Base-by-base conservation (phyloP, 2,888 invertebrate genomes). In the Strigamia crassipes region DNA sequence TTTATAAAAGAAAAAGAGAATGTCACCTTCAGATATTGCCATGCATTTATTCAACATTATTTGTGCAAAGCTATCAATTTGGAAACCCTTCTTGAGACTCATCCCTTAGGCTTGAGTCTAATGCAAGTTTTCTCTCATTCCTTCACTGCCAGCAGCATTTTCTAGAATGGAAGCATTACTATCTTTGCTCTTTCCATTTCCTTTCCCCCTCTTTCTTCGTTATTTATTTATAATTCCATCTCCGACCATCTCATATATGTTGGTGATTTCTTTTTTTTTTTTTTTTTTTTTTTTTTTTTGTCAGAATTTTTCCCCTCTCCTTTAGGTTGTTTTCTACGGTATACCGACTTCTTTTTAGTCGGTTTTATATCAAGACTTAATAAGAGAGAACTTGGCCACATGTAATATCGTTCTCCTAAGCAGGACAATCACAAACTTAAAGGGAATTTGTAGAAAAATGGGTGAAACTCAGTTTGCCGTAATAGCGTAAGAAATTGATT, bases 61-160 rank as follows among this genome's bases (percentile, higher is more conserved):
- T 51, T 51, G 51, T 51, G 51, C 51, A 51, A 51, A 51, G 51
- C 51, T 51, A 51, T 51, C 51, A 51, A 51, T 51, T 51, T 51
- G 51, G 51, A 51, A 51, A 51, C 51, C 51, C 51, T 51, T 51
- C 51, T 51, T 51, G 15, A 15, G 15, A 18, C 51, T 51, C 51
- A 51, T 51, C 51, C 51, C 51, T 51, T 18, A 15, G 51, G 51
- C 51, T 51, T 18, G 51, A 51, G 51, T 51, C 51, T 51, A 51
- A 51, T 51, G 51, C 51, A 51, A 51, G 51, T 51, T 51, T 51
- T 51, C 51, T 51, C 51, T 51, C 51, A 51, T 51, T 51, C 51
- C 51, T 51, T 51, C 51, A 51, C 18, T 51, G 51, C 51, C 51
- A 51, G 51, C 51, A 51, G 51, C 51, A 51, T 51, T 51, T 51